Evolutionary conservation across 2,888 invertebrate species (phyloP).

Genomic region (Apodemia mormo): DNA sequence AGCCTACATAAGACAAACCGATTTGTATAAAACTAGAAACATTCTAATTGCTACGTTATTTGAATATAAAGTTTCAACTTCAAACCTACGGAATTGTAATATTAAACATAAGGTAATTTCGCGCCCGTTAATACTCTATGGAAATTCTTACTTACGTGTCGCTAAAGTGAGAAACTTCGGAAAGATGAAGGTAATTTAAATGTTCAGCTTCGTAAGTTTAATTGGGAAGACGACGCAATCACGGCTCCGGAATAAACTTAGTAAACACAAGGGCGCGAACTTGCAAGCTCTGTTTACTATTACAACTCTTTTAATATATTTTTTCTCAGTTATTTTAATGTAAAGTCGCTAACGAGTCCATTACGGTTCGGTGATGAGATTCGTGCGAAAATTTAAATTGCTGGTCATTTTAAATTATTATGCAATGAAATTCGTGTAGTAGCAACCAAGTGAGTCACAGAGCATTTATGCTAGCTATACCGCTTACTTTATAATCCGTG

Average conservation of each 20-base stretch:
- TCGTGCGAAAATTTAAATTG: background rate
- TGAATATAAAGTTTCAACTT: conserved; percentile 1
- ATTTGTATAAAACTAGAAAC: background rate
- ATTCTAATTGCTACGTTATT: conserved; percentile 11
- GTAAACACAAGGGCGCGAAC: conserved; percentile 17
- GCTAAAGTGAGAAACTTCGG: conserved; percentile 24
- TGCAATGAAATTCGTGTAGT: background rate
- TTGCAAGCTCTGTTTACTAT: conserved; percentile 14
- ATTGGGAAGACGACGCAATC: conserved; percentile 36
- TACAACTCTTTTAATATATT: conserved; percentile 16
- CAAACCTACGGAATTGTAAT: background rate
- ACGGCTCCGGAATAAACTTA: conserved; percentile 26
- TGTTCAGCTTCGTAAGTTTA: conserved; percentile 44
- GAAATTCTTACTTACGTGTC: conserved; percentile 25
- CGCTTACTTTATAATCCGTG: background rate
- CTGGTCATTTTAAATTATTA: background rate
- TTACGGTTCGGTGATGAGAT: conserved; percentile 7
- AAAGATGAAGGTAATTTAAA: conserved; percentile 52
- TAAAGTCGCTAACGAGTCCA: conserved; percentile 12
- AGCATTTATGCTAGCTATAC: background rate
- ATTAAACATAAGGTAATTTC: conserved; percentile 2
- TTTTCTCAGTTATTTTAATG: conserved; percentile 15
- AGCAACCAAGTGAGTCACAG: background rate
- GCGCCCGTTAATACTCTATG: conserved; percentile 20
- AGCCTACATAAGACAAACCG: background rate